A percentile compares a stretch with the other conserved stretches of the same genome.
Conservation (phyloP, 2,113 vertebrate genomes). For the Tautogolabrus adspersus region DNA sequence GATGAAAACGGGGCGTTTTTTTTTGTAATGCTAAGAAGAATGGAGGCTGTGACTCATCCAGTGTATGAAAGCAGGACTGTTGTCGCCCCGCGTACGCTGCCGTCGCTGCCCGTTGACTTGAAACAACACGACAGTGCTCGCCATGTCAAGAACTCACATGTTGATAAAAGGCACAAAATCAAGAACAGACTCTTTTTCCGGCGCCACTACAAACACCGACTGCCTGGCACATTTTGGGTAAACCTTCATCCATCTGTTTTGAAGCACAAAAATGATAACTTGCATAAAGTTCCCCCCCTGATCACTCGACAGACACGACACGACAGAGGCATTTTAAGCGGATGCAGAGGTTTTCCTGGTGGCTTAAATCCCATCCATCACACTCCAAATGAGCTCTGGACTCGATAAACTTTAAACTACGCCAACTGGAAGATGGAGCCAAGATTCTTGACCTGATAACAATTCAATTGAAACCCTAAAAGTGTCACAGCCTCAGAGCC, state of each 20-base stretch:
- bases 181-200: slow-evolving; percentile 66
- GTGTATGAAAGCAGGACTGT: slow-evolving; percentile 58
- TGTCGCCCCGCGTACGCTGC: neutral
- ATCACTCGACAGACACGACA: slow-evolving; percentile 15
- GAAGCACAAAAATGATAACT: slow-evolving; percentile 39
- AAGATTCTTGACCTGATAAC: slow-evolving; percentile 30
- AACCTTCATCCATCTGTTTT: slow-evolving; percentile 40
- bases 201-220: slow-evolving; percentile 45
- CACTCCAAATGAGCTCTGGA: slow-evolving; percentile 19
- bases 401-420: neutral
- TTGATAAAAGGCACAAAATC: slow-evolving; percentile 80
- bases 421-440: slow-evolving; percentile 16
- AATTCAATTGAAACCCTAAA: slow-evolving; percentile 37
- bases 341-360: slow-evolving; percentile 36
- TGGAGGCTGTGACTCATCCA: slow-evolving; percentile 68
- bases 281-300: slow-evolving; percentile 64
- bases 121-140: slow-evolving; percentile 47
- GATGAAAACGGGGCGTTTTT: slow-evolving; percentile 22
- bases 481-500: slow-evolving; percentile 41
- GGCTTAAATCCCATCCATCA: slow-evolving; percentile 28
- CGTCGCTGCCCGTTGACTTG: slow-evolving; percentile 32
- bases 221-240: slow-evolving; percentile 45
- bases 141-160: slow-evolving; percentile 53
- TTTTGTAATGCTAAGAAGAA: neutral
- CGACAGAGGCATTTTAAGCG: slow-evolving; percentile 14